Evolutionary conservation across 1,140 invertebrate genomes (phyloP), one percentile per base, ranked within the genome.

Genomic region (Drosophila malerkotliana): DNA sequence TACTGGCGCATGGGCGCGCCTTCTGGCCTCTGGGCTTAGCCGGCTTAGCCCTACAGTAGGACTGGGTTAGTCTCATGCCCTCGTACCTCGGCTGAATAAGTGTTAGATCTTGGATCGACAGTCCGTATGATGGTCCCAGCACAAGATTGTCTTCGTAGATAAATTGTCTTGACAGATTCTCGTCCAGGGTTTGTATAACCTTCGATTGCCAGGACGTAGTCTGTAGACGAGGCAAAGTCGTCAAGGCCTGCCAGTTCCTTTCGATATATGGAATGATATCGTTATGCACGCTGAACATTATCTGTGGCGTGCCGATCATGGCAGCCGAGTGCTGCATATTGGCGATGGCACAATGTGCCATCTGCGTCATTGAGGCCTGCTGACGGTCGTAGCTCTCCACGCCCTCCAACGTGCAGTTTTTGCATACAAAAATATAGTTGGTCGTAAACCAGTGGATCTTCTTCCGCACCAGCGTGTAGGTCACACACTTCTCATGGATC

Each of bases 211-310:
- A 98, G 3, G 97, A 97, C 71, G 96, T 95, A 24, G 97, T 98
- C 1, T 96, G 94, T 92, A 98, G 95, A 64, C 98, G 94, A 0
- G 97, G 96, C 93, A 97, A 97, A 8, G 97, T 97, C 0, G 98
- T 99, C 93, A 99, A 95, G 61, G 96, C 96, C 91, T 99, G 98
- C 98, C 98, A 99, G 90, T 99, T 96, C 78, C 96, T 95, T 84
- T 99, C 98, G 77, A 99, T 98, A 79, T 96, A 99, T 10, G 98
- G 98, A 87, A 99, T 98, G 49, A 99, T 99, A 71, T 99, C 98
- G 92, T 96, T 94, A 71, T 98, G 97, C 90, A 96, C 97, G 82
- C 95, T 97, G 84, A 97, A 98, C 63, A 96, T 90, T 5, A 91
- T 92, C 81, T 94, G 66, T 26, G 94, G 94, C 47, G 93, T 94